These are phyloP conservation scores for Cathartes aura DNA, from an alignment of 2,113 vertebrate genomes.

Conservation along the genomic window DNA sequence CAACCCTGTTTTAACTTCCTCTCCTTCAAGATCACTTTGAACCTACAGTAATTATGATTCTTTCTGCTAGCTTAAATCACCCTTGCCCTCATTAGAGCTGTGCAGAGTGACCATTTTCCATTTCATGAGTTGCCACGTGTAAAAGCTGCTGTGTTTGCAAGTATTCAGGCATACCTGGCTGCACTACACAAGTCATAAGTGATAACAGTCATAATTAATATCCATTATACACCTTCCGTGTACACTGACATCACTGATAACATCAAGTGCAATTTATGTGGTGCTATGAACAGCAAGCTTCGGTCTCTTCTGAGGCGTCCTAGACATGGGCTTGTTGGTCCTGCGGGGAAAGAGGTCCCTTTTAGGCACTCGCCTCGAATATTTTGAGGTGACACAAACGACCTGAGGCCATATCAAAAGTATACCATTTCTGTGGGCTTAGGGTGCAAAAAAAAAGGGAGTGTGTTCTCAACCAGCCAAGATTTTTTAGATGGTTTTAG, in stretches of 20 bases:
- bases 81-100: constrained; percentile 65
- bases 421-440: background rate
- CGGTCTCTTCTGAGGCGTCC: background rate
- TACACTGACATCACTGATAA: constrained; percentile 54
- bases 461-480: background rate
- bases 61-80: constrained; percentile 69
- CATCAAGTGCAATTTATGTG: constrained; percentile 49
- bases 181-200: constrained; percentile 53
- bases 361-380: background rate
- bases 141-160: constrained; percentile 66
- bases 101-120: constrained; percentile 68
- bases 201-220: constrained; percentile 72
- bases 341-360: background rate
- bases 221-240: constrained; percentile 65
- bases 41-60: constrained; percentile 68
- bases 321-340: background rate
- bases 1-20: constrained; percentile 43
- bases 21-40: constrained; percentile 64
- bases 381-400: background rate
- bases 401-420: background rate
- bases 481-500: background rate
- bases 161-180: constrained; percentile 64
- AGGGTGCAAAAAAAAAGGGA: background rate
- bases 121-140: constrained; percentile 67
- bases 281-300: constrained; percentile 3